A percentile compares a stretch with the other conserved stretches of the same genome.
Conservation (phyloP, 2,888 invertebrate genomes). For the Protonemura montana region DNA sequence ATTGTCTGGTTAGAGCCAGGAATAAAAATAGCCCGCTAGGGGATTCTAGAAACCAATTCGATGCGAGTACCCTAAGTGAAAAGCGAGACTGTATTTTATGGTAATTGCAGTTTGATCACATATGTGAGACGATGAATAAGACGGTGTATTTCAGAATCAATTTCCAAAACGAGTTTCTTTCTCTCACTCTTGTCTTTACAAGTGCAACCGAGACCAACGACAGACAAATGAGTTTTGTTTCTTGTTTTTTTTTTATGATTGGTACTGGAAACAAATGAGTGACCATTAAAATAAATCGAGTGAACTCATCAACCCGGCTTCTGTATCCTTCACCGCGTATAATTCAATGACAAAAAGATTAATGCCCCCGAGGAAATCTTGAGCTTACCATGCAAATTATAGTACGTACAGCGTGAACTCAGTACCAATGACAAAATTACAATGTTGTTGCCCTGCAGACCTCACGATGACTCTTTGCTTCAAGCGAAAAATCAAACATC, state of each 20-base stretch:
- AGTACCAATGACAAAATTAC: not conserved
- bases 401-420: not conserved
- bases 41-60: too few species aligned
- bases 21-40: not conserved
- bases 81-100: not conserved
- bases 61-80: not conserved
- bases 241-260: not conserved
- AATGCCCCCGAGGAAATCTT: not conserved
- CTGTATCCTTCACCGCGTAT: not conserved
- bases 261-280: not conserved
- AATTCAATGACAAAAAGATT: not conserved
- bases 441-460: not conserved
- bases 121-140: not conserved
- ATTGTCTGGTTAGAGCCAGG: not conserved
- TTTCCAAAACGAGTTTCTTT: not conserved
- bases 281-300: constrained; percentile 7
- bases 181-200: not conserved
- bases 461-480: not conserved
- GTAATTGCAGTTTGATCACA: not conserved
- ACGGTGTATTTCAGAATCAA: not conserved
- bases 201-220: not conserved
- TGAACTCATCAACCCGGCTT: not conserved
- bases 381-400: not conserved
- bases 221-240: not conserved
- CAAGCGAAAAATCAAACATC: not conserved